Percentiles rank a stretch among this genome's conserved stretches.
Conservation (phyloP, 2,113 vertebrate genomes). For the Centropus bengalensis region DNA sequence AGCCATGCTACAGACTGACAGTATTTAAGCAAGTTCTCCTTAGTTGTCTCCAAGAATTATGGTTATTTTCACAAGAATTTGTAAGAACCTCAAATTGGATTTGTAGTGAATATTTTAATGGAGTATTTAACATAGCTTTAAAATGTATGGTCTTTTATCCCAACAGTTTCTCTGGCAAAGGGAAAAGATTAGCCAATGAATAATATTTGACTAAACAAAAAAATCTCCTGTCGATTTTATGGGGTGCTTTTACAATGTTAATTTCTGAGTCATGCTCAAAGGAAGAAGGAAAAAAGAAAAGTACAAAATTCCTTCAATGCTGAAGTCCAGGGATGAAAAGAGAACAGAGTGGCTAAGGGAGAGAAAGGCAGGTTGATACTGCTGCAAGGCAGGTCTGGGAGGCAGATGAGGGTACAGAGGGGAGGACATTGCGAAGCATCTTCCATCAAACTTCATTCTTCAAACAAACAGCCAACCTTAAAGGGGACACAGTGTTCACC, state of each 20-base stretch:
- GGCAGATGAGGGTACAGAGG: not conserved
- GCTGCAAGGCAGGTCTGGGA: not conserved
- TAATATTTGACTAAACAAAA: not conserved
- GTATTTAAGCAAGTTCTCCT: not conserved
- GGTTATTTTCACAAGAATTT: not conserved
- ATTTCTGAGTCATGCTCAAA: not conserved
- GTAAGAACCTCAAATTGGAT: not conserved
- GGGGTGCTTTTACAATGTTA: not conserved
- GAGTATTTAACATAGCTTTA: not conserved
- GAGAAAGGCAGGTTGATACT: not conserved
- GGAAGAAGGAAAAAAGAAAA: not conserved
- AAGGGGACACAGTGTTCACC: not conserved
- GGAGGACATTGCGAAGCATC: not conserved
- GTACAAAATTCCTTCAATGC: not conserved
- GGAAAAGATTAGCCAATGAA: not conserved
- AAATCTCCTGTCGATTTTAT: not conserved
- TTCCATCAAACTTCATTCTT: not conserved
- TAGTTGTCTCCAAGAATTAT: conserved; percentile 15
- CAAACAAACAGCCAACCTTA: not conserved
- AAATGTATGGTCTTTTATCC: not conserved
- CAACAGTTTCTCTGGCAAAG: not conserved
- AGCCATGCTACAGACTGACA: not conserved
- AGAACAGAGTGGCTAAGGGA: not conserved
- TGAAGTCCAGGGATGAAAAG: not conserved
- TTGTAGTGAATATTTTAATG: not conserved